phyloP scores from a whole-genome alignment of 2,888 invertebrate species.

The Yponomeuta cagnagella region DNA sequence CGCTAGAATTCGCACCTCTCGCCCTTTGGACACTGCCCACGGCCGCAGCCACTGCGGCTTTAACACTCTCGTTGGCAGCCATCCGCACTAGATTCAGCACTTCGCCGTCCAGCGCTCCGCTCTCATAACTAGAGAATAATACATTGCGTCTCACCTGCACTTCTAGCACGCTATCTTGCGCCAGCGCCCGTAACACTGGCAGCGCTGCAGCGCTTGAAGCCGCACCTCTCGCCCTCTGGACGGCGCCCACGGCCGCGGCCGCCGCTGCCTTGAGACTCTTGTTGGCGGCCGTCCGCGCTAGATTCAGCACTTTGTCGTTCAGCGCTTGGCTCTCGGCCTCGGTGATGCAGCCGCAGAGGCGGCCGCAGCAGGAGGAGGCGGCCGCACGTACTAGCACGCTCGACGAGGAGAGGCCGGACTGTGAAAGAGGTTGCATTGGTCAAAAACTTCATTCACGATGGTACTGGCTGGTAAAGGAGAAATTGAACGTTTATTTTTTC shows the following conservation, averaged over 20 bases:
- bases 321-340: constrained; percentile 56
- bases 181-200: constrained; percentile 93
- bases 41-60: constrained; percentile 78
- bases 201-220: constrained; percentile 97
- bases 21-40: constrained; percentile 97
- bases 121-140: constrained; percentile 28
- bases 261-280: constrained; percentile 48
- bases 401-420: constrained; percentile 83
- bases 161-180: constrained; percentile 94
- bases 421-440: background rate
- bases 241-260: constrained; percentile 91
- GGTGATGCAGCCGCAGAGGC: constrained; percentile 76
- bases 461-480: too few species aligned
- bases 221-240: constrained; percentile 96
- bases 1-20: constrained; percentile 96
- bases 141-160: constrained; percentile 82
- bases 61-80: constrained; percentile 37
- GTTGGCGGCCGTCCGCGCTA: constrained; percentile 42
- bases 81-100: constrained; percentile 34
- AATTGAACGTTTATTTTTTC: too few species aligned
- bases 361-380: constrained; percentile 95
- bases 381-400: constrained; percentile 92
- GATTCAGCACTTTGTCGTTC: constrained; percentile 35
- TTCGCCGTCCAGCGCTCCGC: constrained; percentile 52
- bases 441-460: too few species aligned